Evolutionary conservation across 2,113 vertebrate species (phyloP), one percentile per base, ranked within the genome.

Genomic region (Lasiurus cinereus): DNA sequence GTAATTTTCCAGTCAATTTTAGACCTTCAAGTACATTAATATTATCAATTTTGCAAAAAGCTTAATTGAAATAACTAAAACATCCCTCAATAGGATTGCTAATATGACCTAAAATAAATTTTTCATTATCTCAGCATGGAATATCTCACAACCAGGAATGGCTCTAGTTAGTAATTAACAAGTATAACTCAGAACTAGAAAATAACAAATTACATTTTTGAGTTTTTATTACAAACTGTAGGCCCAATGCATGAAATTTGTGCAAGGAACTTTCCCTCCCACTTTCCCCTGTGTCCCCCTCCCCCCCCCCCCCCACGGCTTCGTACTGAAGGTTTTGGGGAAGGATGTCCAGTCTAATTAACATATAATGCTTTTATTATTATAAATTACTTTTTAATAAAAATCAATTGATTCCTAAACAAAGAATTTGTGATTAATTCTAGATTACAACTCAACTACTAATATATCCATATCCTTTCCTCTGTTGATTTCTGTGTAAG

Each of bases 121-220:
- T 94, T 70, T 78, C 72, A 89, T 66, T 50, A 89, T 83, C 64
- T 89, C 83, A 72, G 56, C 70, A 72, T 21, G 50, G 59, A 95
- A 72, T 29, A 79, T 7, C 22, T 91, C 52, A 82, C 18, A 78
- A 33, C 73, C 36, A 74, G n/a, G 70, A 59, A 59, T 0, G 59
- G 46, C 9, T 80, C 56, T 22, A 72, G 50, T 86, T 48, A 78
- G 6, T 39, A 91, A 91, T 70, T 86, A 48, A 48, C 10, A 87
- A 93, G 24, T 27, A 24, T 10, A 85, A 69, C 29, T 31, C 56
- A 59, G 14, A 52, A 64, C 22, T 9, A 88, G 56, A 79, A 77
- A 66, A 66, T 67, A 31, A 39, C 0, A 24, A 70, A 95, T 59
- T 59, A 24, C 21, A 10, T 59, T 59, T 59, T 59, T 24, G 56